Conservation (phyloP, 2,113 vertebrate species). For the Sylvilagus bachmani region DNA sequence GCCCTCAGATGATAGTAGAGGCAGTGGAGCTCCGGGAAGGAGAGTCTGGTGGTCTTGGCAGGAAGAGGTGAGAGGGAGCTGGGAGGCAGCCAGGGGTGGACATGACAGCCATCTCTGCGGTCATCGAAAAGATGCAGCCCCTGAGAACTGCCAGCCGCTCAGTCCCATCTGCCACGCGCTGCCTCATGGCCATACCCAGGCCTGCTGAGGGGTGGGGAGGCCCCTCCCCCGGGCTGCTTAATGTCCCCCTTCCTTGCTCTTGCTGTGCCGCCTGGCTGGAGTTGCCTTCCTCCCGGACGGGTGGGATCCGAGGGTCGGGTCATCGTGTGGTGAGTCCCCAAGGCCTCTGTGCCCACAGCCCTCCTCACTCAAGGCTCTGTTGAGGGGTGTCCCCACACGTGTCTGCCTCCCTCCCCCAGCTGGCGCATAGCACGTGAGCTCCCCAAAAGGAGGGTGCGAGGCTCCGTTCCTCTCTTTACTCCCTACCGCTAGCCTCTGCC, state of each 20-base stretch:
- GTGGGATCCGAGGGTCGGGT: not conserved
- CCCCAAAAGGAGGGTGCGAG: not conserved
- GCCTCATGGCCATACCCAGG: not conserved
- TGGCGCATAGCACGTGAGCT: not conserved
- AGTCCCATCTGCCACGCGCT: not conserved
- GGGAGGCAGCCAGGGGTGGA: not conserved
- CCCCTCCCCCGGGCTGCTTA: not conserved
- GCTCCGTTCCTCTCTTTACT: conserved; percentile 19
- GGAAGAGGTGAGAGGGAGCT: not conserved
- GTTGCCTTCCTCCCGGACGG: not conserved
- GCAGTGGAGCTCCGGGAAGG: not conserved
- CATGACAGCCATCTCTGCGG: rapidly evolving
- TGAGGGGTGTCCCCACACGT: not conserved
- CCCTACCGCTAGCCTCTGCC: not conserved
- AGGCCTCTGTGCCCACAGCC: not conserved
- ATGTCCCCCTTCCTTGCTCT: too few relatives aligned
- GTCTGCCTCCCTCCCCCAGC: not conserved
- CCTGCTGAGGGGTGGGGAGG: not conserved
- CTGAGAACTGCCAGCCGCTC: not conserved
- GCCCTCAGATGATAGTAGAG: rapidly evolving
- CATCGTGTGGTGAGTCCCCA: not conserved
- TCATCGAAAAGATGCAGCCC: not conserved
- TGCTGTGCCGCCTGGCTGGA: not conserved
- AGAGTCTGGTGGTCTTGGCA: not conserved
- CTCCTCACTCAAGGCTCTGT: not conserved